phyloP scores from a whole-genome alignment of 1,140 invertebrate species.

The Drosophila sp. region DNA sequence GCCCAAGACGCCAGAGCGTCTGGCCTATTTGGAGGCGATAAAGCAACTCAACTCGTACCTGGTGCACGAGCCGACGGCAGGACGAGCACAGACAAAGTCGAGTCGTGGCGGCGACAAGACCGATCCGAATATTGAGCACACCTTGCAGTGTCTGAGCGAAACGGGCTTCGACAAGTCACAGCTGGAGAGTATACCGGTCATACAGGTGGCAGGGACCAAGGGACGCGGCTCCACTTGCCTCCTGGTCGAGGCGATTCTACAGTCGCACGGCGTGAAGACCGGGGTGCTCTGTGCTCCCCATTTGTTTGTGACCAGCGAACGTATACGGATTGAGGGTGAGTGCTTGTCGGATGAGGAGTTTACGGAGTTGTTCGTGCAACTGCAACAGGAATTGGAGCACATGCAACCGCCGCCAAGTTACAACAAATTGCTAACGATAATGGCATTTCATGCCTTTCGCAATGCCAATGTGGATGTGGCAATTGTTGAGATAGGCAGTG shows the following conservation, averaged over 20 bases:
- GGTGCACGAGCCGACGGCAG: slow-evolving; percentile 29
- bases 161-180: slow-evolving; percentile 38
- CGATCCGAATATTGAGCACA: slow-evolving; percentile 58
- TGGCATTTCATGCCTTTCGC: slow-evolving; percentile 96
- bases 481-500: slow-evolving; percentile 98
- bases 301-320: slow-evolving; percentile 94
- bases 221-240: slow-evolving; percentile 94
- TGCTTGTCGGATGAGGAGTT: slow-evolving; percentile 91
- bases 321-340: slow-evolving; percentile 95
- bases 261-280: slow-evolving; percentile 93
- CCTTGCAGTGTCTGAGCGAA: slow-evolving; percentile 49
- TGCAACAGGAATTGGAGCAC: slow-evolving; percentile 88
- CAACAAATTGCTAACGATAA: slow-evolving; percentile 96
- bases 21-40: slow-evolving; percentile 59
- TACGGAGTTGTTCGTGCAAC: slow-evolving; percentile 91
- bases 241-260: slow-evolving; percentile 95
- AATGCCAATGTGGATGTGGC: slow-evolving; percentile 96
- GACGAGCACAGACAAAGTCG: slow-evolving; percentile 32
- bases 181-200: slow-evolving; percentile 53
- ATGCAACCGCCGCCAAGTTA: slow-evolving; percentile 93
- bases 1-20: slow-evolving; percentile 50
- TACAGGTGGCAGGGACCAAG: slow-evolving; percentile 70
- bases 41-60: slow-evolving; percentile 53
- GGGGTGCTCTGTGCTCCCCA: slow-evolving; percentile 99
- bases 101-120: neutral